Conservation (phyloP, 1,140 invertebrate genomes). For the Caenorhabditis latens region DNA sequence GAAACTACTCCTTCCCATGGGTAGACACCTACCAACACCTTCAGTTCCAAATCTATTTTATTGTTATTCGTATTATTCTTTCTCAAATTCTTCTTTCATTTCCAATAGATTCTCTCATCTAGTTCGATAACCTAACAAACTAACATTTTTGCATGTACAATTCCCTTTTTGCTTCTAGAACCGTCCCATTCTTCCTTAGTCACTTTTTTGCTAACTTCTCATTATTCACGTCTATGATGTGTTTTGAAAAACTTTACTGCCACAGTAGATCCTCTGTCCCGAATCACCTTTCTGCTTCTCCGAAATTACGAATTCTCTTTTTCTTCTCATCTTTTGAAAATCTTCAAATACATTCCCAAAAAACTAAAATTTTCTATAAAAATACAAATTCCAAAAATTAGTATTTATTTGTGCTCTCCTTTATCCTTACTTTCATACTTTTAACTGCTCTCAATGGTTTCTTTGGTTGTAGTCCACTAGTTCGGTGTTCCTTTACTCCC, state of each 20-base stretch:
- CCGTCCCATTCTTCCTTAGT: neutral
- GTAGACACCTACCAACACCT: no score
- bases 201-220: neutral
- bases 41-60: no score
- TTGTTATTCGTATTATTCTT: no score
- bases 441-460: neutral
- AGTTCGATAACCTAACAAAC: no score
- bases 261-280: slow-evolving; percentile 32
- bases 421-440: neutral
- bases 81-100: no score
- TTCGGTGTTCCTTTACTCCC: neutral
- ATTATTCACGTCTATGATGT: slow-evolving; percentile 37
- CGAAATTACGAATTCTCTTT: neutral
- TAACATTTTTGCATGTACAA: no score
- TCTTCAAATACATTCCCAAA: neutral
- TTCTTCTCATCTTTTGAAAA: neutral
- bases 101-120: no score
- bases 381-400: neutral
- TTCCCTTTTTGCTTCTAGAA: neutral
- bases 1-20: no score
- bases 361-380: neutral
- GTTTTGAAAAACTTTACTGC: neutral
- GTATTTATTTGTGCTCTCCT: neutral
- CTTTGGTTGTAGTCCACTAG: neutral
- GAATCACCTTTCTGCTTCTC: neutral